phyloP scores from a whole-genome alignment of 2,113 vertebrate species.

The Hippolais icterina region DNA sequence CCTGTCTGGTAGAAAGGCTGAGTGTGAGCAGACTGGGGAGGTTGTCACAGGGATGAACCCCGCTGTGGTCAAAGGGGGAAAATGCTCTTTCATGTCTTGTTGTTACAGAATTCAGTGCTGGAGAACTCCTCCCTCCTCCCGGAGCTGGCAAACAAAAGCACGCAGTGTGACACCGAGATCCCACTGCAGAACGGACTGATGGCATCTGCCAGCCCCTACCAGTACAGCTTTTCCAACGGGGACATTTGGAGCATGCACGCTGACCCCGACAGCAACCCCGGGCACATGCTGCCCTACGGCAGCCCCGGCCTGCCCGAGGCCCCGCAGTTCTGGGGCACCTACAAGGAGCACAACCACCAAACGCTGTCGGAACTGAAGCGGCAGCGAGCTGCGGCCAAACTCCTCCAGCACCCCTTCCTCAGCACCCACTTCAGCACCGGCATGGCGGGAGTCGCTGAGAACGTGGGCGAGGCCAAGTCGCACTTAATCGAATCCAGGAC shows the following conservation, averaged over 20 bases:
- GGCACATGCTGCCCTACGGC: slow-evolving; percentile 56
- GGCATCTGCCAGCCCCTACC: slow-evolving; percentile 72
- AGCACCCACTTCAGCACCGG: slow-evolving; percentile 86
- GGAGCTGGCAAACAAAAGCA: slow-evolving; percentile 78
- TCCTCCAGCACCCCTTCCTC: slow-evolving; percentile 86
- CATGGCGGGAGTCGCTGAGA: slow-evolving; percentile 70
- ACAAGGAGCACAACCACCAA: slow-evolving; percentile 84
- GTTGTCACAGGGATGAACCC: neutral
- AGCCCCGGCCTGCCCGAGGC: slow-evolving; percentile 34
- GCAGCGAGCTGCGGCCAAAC: slow-evolving; percentile 90
- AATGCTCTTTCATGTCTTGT: neutral
- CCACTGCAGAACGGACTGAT: slow-evolving; percentile 79
- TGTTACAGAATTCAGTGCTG: slow-evolving; percentile 71
- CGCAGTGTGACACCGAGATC: slow-evolving; percentile 75
- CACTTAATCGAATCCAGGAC: slow-evolving; percentile 80
- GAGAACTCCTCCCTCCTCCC: slow-evolving; percentile 76
- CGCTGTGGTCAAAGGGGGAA: neutral
- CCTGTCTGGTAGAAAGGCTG: neutral
- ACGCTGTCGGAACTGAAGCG: slow-evolving; percentile 94
- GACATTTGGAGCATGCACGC: slow-evolving; percentile 73
- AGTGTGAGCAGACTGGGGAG: neutral
- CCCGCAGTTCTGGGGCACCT: slow-evolving; percentile 73
- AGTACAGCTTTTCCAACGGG: slow-evolving; percentile 73
- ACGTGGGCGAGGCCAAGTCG: slow-evolving; percentile 79
- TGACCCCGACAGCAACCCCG: slow-evolving; percentile 59